These are phyloP conservation scores for Cosmia trapezina DNA, from an alignment of 2,888 invertebrate species.

Conservation along the genomic window DNA sequence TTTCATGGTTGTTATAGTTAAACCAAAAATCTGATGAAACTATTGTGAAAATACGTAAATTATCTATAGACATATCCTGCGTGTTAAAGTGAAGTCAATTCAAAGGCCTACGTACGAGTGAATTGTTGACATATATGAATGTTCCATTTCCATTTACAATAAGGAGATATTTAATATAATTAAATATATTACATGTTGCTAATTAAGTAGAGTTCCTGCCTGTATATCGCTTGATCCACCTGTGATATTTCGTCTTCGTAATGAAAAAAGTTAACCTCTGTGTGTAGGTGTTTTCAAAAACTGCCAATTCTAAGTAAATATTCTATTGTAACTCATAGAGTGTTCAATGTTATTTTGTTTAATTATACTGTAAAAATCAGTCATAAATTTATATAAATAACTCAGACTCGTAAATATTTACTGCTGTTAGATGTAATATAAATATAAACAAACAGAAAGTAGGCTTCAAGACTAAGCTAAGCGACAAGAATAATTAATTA, in stretches of 20 bases:
- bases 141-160: slow-evolving; percentile 73
- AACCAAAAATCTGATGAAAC: slow-evolving; percentile 71
- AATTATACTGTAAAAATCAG: slow-evolving; percentile 66
- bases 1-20: slow-evolving; percentile 77
- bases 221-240: slow-evolving; percentile 87
- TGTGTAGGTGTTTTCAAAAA: slow-evolving; percentile 74
- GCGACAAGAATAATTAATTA: slow-evolving; percentile 53
- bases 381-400: slow-evolving; percentile 51
- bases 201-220: slow-evolving; percentile 87
- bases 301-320: slow-evolving; percentile 79
- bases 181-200: slow-evolving; percentile 74
- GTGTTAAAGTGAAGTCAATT: slow-evolving; percentile 86
- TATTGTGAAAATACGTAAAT: slow-evolving; percentile 77
- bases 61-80: slow-evolving; percentile 79
- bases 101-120: slow-evolving; percentile 79
- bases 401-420: slow-evolving; percentile 68
- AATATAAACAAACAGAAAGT: slow-evolving; percentile 55
- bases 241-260: slow-evolving; percentile 86
- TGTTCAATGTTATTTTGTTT: slow-evolving; percentile 74
- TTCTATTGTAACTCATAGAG: slow-evolving; percentile 76
- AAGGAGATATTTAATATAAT: slow-evolving; percentile 68
- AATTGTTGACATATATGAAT: slow-evolving; percentile 76
- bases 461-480: slow-evolving; percentile 35
- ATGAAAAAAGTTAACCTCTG: slow-evolving; percentile 78
- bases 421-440: slow-evolving; percentile 52